Evolutionary conservation across 1,140 invertebrate species (phyloP).

Genomic region (Temnothorax curvispinosus): DNA sequence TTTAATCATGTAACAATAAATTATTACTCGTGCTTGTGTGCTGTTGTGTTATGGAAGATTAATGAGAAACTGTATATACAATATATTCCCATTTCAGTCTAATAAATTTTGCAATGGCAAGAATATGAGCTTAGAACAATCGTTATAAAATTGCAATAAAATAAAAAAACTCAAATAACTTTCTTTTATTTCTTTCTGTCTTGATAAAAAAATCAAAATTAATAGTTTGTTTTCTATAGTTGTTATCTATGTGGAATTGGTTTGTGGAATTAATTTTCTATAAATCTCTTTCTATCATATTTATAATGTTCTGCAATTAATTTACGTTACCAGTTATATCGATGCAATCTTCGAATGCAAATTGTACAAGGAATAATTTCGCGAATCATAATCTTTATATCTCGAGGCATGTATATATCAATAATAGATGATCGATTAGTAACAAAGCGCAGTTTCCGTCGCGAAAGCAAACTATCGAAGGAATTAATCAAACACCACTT

Average conservation of each 20-base stretch:
- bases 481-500: background rate
- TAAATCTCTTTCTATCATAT: background rate
- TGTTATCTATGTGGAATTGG: background rate
- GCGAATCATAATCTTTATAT: slow-evolving; percentile 1
- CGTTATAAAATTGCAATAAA: background rate
- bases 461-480: slow-evolving; percentile 1
- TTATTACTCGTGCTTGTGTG: no score
- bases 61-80: background rate
- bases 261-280: slow-evolving; percentile 3
- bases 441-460: background rate
- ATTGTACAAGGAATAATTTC: slow-evolving; percentile 18
- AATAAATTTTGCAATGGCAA: background rate
- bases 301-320: background rate
- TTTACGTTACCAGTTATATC: background rate
- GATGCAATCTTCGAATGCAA: slow-evolving; percentile 2
- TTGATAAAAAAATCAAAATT: background rate
- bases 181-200: background rate
- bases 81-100: background rate
- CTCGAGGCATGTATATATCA: slow-evolving; percentile 26
- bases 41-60: background rate
- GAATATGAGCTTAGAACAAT: background rate
- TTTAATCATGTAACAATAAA: no score
- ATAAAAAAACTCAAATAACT: background rate
- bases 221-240: background rate
- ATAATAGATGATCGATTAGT: slow-evolving; percentile 27